phyloP scores from a whole-genome alignment of 2,113 vertebrate genomes.

The Elanoides forficatus region DNA sequence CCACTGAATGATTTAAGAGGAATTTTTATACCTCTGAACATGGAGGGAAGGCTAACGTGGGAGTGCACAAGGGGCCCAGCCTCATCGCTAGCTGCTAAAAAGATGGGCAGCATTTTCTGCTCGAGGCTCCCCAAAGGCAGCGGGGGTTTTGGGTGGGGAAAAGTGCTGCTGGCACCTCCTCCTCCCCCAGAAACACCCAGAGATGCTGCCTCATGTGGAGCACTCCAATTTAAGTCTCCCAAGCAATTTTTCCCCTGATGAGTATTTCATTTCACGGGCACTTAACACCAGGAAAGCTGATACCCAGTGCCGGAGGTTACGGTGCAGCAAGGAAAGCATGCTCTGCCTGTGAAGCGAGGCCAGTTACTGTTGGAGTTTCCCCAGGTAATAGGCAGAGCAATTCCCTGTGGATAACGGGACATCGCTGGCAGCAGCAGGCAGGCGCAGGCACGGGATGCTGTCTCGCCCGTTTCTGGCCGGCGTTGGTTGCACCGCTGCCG shows the following conservation, averaged over 20 bases:
- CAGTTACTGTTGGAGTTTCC: background rate
- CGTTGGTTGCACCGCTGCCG: background rate
- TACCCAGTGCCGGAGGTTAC: accelerated
- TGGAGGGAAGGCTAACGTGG: background rate
- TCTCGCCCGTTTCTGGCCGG: background rate
- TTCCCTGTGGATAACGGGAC: background rate
- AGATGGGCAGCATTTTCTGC: background rate
- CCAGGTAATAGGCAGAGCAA: background rate
- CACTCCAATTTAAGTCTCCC: background rate
- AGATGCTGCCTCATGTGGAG: accelerated
- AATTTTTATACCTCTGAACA: constrained; percentile 12
- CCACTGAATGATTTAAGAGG: constrained; percentile 49
- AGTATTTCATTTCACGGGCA: background rate
- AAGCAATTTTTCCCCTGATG: background rate
- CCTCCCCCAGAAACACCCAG: background rate
- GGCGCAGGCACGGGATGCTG: background rate
- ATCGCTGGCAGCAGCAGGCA: background rate
- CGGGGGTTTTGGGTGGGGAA: accelerated
- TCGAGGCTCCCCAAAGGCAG: background rate
- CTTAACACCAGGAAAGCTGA: background rate
- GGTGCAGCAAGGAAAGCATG: background rate
- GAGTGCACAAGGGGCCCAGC: background rate
- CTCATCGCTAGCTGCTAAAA: background rate
- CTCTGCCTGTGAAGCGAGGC: background rate
- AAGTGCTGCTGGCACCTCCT: background rate